Base-by-base conservation (phyloP, 2,797 vertebrate species). In the Scyliorhinus canicula region DNA sequence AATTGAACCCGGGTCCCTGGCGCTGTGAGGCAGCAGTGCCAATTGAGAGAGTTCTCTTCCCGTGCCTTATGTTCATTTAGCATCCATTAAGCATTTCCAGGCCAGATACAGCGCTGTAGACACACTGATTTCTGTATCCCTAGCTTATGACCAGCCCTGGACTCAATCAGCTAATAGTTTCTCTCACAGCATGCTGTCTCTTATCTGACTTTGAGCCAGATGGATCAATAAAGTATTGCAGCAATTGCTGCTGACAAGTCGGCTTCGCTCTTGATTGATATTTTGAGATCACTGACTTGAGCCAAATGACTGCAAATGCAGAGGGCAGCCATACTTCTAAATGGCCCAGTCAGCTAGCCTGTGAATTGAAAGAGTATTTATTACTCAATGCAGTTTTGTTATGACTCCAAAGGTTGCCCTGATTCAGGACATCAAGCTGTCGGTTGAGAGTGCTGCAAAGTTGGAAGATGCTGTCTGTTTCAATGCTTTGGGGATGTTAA, bases 251-350 rank as follows among this genome's bases (percentile, higher is more conserved):
- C 67, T 71, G 88, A 91, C 57, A 65, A 11, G 11, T 44, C 88
- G 44, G 57, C 65, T 8, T 40, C 65, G 88, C 60, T 44, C 9
- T 65, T 65, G 57, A 44, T 91, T 91, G 24, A 91, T 44, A 40
- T 26, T 91, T 91, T 63, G 16, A 31, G 31, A 50, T 74, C 52
- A 94, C n/a, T 50, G 93, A 35, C 47, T 71, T 35, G 44, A 94
- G 16, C 93, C 50, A 14, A 90, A 90, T 90, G 55, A 90, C 52
- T 94, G 65, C 52, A 94, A 69, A n/a, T 94, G 50, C 44, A 26
- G 40, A 21, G 21, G n/a, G 60, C 88, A 40, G 63, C 35, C 44
- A 52, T 47, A 16, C 14, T 55, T 24, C 40, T 44, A 93, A 47
- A 28, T 9, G 40, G 40, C 26, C 11, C 65, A 93, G 40, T 93